These are phyloP conservation scores for Glaucopsyche alexis DNA, from an alignment of 2,888 invertebrate genomes.

Conservation along the genomic window DNA sequence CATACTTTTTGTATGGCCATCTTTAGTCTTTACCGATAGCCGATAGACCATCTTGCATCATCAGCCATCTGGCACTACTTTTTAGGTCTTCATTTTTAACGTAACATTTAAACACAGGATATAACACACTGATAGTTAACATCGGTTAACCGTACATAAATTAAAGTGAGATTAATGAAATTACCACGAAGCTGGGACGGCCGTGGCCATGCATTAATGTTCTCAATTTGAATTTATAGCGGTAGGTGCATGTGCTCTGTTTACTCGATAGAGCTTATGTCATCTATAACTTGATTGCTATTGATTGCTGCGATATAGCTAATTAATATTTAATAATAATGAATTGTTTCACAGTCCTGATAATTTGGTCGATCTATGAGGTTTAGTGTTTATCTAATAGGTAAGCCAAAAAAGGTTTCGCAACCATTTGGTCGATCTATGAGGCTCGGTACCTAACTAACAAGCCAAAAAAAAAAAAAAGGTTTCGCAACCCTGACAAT, in stretches of 20 bases:
- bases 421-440: no score
- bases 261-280: conserved; percentile 17
- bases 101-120: no score
- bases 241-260: conserved; percentile 25
- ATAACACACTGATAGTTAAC: conserved; percentile 36
- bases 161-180: conserved; percentile 56
- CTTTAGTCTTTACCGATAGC: no score
- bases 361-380: no score
- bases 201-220: conserved; percentile 51
- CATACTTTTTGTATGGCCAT: no score
- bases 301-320: not conserved
- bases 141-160: conserved; percentile 54
- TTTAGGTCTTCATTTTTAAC: no score
- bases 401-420: no score
- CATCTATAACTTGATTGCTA: not conserved
- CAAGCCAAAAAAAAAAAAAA: not conserved
- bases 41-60: no score
- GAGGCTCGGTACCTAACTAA: no score
- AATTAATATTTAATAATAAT: not conserved
- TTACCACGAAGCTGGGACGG: conserved; percentile 47
- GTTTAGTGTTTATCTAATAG: no score
- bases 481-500: conserved; percentile 1
- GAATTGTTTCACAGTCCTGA: no score
- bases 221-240: conserved; percentile 48
- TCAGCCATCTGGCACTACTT: no score